phyloP scores from a whole-genome alignment of 2,888 invertebrate genomes.

The Dascillus cervinus region DNA sequence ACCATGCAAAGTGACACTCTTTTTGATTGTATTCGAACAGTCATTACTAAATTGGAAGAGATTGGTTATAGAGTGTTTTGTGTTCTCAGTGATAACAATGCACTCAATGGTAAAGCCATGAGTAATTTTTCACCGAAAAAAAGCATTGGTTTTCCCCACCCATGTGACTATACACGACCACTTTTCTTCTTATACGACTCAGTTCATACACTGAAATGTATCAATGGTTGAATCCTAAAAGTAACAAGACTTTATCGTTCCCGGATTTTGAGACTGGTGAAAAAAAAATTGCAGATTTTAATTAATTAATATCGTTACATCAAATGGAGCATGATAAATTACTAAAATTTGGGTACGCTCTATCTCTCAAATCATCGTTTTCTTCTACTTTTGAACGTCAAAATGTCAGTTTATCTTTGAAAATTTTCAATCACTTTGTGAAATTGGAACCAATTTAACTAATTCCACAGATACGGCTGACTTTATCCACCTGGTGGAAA shows the following conservation, averaged over 20 bases:
- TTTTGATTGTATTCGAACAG: constrained; percentile 7
- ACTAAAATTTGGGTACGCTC: constrained; percentile 2
- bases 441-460: constrained; percentile 1
- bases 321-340: constrained; percentile 7
- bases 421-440: constrained; percentile 2
- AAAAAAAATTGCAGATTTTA: too few species aligned
- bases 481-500: constrained; percentile 2
- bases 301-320: too few species aligned
- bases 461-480: not conserved
- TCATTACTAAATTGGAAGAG: constrained; percentile 12
- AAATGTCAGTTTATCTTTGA: constrained; percentile 1
- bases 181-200: too few species aligned
- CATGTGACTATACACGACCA: not conserved
- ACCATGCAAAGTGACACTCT: constrained; percentile 8
- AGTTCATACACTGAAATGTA: constrained; percentile 1
- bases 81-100: constrained; percentile 15
- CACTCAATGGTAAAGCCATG: constrained; percentile 15
- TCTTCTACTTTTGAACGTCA: constrained; percentile 3
- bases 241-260: too few species aligned
- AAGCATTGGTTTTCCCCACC: not conserved
- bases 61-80: constrained; percentile 14
- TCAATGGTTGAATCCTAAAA: constrained; percentile 1
- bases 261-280: too few species aligned
- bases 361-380: constrained; percentile 1
- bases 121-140: constrained; percentile 8